Percentiles rank a stretch among this genome's conserved stretches.
Evolutionary conservation across 1,140 invertebrate species (phyloP).

Genomic region (Neodiprion virginianus): DNA sequence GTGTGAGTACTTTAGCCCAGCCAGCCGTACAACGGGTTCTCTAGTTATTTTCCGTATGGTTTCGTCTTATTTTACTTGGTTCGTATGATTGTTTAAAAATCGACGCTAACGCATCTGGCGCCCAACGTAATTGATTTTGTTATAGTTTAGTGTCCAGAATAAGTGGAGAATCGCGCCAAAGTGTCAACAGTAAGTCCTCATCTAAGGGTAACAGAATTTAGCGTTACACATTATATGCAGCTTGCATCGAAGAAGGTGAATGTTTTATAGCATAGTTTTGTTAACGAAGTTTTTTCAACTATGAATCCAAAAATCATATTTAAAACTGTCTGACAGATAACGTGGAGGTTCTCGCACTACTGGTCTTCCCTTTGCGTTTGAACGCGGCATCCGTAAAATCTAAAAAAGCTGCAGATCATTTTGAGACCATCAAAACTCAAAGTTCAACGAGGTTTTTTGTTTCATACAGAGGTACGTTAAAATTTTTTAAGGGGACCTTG

Average conservation of each 20-base stretch:
- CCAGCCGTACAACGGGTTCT: too few relatives aligned
- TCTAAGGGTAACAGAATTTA: too few relatives aligned
- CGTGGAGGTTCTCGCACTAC: background rate
- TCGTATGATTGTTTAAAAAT: too few relatives aligned
- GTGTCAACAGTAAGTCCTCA: too few relatives aligned
- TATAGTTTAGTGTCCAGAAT: too few relatives aligned
- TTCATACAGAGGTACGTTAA: slow-evolving; percentile 2
- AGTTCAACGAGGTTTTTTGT: background rate
- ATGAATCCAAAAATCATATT: background rate
- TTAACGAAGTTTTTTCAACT: background rate
- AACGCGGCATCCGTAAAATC: background rate
- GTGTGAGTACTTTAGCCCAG: too few relatives aligned
- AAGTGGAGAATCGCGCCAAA: too few relatives aligned
- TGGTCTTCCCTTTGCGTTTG: background rate
- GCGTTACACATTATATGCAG: background rate
- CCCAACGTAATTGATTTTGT: too few relatives aligned
- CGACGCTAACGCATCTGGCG: too few relatives aligned
- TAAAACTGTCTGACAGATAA: background rate
- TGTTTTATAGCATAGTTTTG: background rate
- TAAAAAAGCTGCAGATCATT: background rate
- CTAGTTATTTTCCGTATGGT: too few relatives aligned
- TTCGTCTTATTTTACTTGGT: too few relatives aligned
- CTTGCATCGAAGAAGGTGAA: background rate
- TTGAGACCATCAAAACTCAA: slow-evolving; percentile 7
- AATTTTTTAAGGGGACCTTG: background rate